Evolutionary conservation across 2,888 invertebrate genomes (phyloP).

Genomic region (Oscheius sp.): DNA sequence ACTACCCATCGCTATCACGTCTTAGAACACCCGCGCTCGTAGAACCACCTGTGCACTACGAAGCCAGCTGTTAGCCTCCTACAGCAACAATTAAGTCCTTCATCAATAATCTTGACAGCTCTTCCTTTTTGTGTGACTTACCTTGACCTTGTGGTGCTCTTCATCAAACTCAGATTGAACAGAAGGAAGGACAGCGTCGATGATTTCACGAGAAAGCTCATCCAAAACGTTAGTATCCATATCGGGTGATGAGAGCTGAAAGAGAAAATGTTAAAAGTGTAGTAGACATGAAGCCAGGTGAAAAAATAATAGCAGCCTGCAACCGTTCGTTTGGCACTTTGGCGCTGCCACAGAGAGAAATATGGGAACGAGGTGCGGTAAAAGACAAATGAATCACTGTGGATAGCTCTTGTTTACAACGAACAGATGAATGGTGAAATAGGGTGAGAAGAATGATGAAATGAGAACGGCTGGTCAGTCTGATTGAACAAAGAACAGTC

Average conservation of each 20-base stretch:
- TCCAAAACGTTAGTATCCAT: conserved; percentile 39
- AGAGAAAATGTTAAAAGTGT: conserved; percentile 1
- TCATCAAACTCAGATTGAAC: conserved; percentile 31
- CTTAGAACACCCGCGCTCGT: too few relatives aligned
- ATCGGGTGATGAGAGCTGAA: conserved; percentile 40
- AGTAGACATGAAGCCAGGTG: too few relatives aligned
- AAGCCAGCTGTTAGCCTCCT: neutral
- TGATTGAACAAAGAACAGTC: too few relatives aligned
- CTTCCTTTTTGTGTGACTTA: neutral
- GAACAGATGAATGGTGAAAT: conserved; percentile 18
- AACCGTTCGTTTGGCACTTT: too few relatives aligned
- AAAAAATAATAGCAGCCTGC: too few relatives aligned
- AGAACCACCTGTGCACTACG: conserved; percentile 4
- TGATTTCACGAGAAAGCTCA: conserved; percentile 38
- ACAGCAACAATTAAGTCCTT: neutral
- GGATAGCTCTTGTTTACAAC: conserved; percentile 13
- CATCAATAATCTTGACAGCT: conserved; percentile 10
- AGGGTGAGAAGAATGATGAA: conserved; percentile 11
- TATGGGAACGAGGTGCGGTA: neutral
- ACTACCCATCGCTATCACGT: too few relatives aligned
- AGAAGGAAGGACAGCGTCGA: conserved; percentile 41
- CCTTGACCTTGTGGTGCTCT: neutral
- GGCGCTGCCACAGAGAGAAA: too few relatives aligned
- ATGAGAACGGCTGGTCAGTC: neutral
- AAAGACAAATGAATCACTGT: conserved; percentile 24